Evolutionary conservation across 2,888 invertebrate genomes (phyloP), one percentile per base, ranked within the genome.

Genomic region (Carabus problematicus): DNA sequence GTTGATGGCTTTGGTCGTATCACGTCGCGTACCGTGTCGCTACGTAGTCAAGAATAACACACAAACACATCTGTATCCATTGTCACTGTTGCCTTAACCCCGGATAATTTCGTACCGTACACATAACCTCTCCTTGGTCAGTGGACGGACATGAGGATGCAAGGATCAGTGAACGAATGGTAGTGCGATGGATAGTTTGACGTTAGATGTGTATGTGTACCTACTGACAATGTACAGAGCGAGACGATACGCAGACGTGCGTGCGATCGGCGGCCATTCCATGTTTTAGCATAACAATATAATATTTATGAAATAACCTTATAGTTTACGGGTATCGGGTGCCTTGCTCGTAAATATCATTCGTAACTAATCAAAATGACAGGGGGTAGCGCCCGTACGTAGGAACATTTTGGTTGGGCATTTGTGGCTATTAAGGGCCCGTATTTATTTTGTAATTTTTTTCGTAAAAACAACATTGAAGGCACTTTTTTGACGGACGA

Each of bases 401-500:
- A 76, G 77, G 74, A 74, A 75, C 72, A 80, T 78, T 87, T 88
- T 86, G 87, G 88, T 86, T 87, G 87, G 89, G 89, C 87, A 83
- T 84, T 29, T 83, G 85, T 86, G 90, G 90, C 92, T 93, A 93
- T 93, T 90, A 90, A 90, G 93, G 93, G 93, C 92, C 93, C 89
- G 85, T 85, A 54, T 55, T 86, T 88, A 79, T 76, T 87, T 87
- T 88, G 87, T 87, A 88, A 86, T 88, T 89, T 88, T 86, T 89
- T 88, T 89, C 88, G 89, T 90, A 91, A 90, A 92, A 93, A 92
- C 89, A 91, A 91, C 88, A 89, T 88, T 91, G 93, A 93, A 93
- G 93, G 93, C 93, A 93, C 93, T 93, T 93, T 93, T 93, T 89
- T 90, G 91, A 90, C 92, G 93, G 93, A 93, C 93, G 92, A 91